Conservation (phyloP, 2,797 vertebrate species). For the Sparidentex hasta region DNA sequence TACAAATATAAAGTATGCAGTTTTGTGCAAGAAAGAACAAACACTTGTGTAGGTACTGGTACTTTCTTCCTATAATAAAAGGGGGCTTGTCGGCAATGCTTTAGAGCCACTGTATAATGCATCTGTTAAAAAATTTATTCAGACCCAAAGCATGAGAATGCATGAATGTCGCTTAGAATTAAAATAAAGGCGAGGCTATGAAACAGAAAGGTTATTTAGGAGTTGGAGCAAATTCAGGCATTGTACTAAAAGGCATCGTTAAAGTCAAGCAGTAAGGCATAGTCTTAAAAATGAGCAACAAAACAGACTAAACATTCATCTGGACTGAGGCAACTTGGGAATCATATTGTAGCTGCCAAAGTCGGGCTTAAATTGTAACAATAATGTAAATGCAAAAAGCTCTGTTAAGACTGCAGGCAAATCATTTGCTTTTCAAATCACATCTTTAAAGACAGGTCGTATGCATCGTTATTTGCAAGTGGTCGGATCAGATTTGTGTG, state of each 20-base stretch:
- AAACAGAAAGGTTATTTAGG: conserved; percentile 6
- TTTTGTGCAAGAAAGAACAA: conserved; percentile 29
- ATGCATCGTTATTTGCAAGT: too few relatives aligned
- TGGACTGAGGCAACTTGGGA: background rate
- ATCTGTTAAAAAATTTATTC: conserved; percentile 61
- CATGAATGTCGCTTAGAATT: conserved; percentile 53
- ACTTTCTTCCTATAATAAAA: conserved; percentile 21
- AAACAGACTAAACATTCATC: conserved; percentile 12
- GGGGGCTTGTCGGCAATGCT: conserved; percentile 8
- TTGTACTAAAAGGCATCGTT: conserved; percentile 2
- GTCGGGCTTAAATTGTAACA: background rate
- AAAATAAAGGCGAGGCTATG: conserved; percentile 30
- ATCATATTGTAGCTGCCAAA: background rate
- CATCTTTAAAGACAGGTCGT: too few relatives aligned
- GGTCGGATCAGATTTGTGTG: too few relatives aligned
- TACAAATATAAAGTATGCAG: background rate
- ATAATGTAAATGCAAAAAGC: conserved; percentile 2
- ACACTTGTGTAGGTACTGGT: background rate
- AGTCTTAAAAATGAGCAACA: background rate
- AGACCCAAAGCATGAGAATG: conserved; percentile 51
- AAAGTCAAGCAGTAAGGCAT: conserved; percentile 3
- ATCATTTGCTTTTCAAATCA: too few relatives aligned
- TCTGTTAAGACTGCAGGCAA: too few relatives aligned
- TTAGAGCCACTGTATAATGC: conserved; percentile 50
- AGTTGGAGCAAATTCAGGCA: conserved; percentile 19